Evolutionary conservation across 1,140 invertebrate genomes (phyloP), one percentile per base, ranked within the genome.

Genomic region (Trigoniulus corallinus): DNA sequence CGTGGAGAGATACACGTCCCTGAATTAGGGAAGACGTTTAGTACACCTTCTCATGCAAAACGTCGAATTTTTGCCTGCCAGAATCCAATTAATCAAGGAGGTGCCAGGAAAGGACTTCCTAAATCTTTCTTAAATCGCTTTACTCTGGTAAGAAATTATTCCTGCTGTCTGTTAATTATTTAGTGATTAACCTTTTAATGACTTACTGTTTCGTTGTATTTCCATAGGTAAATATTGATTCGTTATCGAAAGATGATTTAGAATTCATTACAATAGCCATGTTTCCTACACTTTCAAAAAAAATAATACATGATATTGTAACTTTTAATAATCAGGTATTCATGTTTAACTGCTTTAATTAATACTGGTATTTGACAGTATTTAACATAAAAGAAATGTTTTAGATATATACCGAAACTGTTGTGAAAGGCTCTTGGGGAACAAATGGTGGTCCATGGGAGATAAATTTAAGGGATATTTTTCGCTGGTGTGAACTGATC

Each of bases 61-160:
- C 66, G 64, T 51, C 78, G 83, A 58, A 77, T 99, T 34, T 99
- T 99, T 69, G 95, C 84, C 12, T 98, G 93, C 65, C 95, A 98
- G 70, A 99, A 99, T 75, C 95, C 96, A 1, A 68, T 91, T n/a
- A 79, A 78, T 61, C 88, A 98, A 72, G 96, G 96, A 27, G 92
- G 94, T 1, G 91, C 85, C 1, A 74, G 96, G 56, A 81, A 94
- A 67, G 94, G 94, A 10, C 71, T 99, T 42, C 96, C 96, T 0
- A 80, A 87, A 60, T 98, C 94, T 1, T 99, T 99, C 62, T 69
- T 98, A 0, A 99, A 99, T 69, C 77, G 96, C 59, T 99, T 99
- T 61, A 95, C 88, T 21, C 89, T 95, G 75, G 89, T 80, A 57
- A 51, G 22, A 53, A 42, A 53, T 49, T 21, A 58, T 54, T 48